These are phyloP conservation scores for Spinus olivaceus DNA, from an alignment of 2,797 vertebrate species.

Conservation along the genomic window DNA sequence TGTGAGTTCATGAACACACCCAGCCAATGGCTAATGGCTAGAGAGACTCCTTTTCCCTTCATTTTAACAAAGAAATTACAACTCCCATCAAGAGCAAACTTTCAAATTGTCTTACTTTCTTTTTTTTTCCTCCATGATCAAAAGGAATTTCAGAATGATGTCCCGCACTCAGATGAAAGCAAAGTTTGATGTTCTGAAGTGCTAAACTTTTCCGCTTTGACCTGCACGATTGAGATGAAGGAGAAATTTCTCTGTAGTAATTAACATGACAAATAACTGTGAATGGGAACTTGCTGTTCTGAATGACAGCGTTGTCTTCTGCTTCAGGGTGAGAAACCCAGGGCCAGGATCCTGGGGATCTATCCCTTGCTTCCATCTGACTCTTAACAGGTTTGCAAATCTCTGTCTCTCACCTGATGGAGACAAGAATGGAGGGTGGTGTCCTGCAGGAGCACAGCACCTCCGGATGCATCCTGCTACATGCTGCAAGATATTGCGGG, in stretches of 20 bases:
- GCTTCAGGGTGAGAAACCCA: slow-evolving; percentile 1
- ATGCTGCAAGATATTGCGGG: background rate
- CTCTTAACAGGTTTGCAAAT: background rate
- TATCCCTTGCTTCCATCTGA: background rate
- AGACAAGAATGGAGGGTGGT: background rate
- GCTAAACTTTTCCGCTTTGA: slow-evolving; percentile 43
- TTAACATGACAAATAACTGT: slow-evolving; percentile 53
- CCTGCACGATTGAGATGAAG: background rate
- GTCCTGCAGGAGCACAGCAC: background rate
- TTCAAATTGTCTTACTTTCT: slow-evolving; percentile 9
- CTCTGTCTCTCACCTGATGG: slow-evolving; percentile 1
- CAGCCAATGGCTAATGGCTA: background rate
- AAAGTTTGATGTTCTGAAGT: slow-evolving; percentile 51
- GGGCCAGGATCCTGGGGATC: background rate
- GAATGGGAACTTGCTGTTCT: slow-evolving; percentile 31
- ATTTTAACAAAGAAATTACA: slow-evolving; percentile 43
- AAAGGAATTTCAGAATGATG: slow-evolving; percentile 41
- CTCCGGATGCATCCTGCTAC: background rate
- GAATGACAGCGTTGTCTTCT: slow-evolving; percentile 27
- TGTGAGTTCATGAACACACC: background rate
- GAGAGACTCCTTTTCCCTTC: background rate
- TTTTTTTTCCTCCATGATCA: background rate
- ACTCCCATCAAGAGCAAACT: background rate
- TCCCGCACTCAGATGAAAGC: slow-evolving; percentile 29
- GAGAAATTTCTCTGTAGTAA: slow-evolving; percentile 56